phyloP scores from a whole-genome alignment of 1,140 invertebrate genomes.

The Pararge aegeria region DNA sequence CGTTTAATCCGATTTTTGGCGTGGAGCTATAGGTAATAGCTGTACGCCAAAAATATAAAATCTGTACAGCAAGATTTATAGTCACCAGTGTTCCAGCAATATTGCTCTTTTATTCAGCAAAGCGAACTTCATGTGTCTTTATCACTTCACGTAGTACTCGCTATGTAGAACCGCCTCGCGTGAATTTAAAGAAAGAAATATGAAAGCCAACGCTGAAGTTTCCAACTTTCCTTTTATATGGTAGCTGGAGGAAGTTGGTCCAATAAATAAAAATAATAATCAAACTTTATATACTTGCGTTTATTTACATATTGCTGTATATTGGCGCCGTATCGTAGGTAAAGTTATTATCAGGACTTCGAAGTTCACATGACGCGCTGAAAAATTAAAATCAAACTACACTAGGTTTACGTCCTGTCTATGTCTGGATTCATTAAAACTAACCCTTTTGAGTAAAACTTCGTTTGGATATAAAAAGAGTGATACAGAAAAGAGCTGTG shows the following conservation, averaged over 20 bases:
- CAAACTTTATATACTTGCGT: background rate
- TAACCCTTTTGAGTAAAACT: too few relatives aligned
- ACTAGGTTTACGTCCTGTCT: too few relatives aligned
- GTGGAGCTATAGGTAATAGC: too few relatives aligned
- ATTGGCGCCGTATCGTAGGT: background rate
- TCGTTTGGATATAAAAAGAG: too few relatives aligned
- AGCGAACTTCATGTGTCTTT: background rate
- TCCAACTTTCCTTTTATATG: slow-evolving; percentile 8
- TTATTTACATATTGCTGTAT: background rate
- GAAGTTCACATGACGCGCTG: too few relatives aligned
- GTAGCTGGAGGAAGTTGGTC: background rate
- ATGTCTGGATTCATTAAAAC: too few relatives aligned
- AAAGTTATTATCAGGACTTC: background rate
- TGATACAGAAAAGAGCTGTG: too few relatives aligned
- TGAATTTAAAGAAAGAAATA: slow-evolving; percentile 5
- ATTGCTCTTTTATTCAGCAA: background rate
- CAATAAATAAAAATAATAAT: slow-evolving; percentile 5
- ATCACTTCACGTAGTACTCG: slow-evolving; percentile 1
- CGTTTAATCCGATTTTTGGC: too few relatives aligned
- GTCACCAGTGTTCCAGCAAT: background rate
- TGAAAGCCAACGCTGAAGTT: slow-evolving; percentile 5
- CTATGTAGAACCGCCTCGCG: slow-evolving; percentile 2
- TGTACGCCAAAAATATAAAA: too few relatives aligned
- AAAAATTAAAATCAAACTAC: too few relatives aligned
- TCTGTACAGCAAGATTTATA: background rate